Evolutionary conservation across 2,888 invertebrate species (phyloP), one percentile per base, ranked within the genome.

Genomic region (Agrypnus murinus): DNA sequence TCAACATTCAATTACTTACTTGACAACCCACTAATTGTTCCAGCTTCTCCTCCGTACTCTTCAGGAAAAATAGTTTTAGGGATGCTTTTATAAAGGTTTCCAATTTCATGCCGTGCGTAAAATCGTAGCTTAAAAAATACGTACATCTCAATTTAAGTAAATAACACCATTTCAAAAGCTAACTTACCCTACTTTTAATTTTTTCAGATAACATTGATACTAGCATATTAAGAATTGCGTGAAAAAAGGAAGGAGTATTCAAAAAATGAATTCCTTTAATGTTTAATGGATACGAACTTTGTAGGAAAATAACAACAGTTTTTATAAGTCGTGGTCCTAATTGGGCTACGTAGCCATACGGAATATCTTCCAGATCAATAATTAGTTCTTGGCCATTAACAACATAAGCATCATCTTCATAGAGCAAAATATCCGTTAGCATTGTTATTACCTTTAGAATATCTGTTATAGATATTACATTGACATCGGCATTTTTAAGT

Each of bases 111-210:
- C 5, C 25, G 2, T 5, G 25, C 2, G 5, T 25, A 25, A 25
- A 5, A 25, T 3, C 5, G 25, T 25, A 25, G 3, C 25, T 25
- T 3, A 25, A 25, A 25, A n/a, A n/a, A n/a, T n/a, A n/a, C n/a
- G 2, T 25, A 3, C 25, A 25, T 5, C 5, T 25, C 5, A 2
- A 3, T 3, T 25, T 25, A 25, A 2, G 5, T 25, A 3, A 25
- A 5, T 5, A 25, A 25, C 3, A 3, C 2, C 25, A 25, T 25
- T 25, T 25, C 25, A 5, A 3, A n/a, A n/a, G n/a, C n/a, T 25
- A 25, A 25, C 58, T 17, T 3, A 58, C 58, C 17, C 46, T 62
- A 2, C 8, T 19, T 12, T 45, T 45, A 2, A 62, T 7, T 25
- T 62, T 62, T n/a, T 25, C 32, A 5, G 12, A 15, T 3, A 46